Evolutionary conservation across 1,140 invertebrate species (phyloP).

Genomic region (Dysdera silvatica): DNA sequence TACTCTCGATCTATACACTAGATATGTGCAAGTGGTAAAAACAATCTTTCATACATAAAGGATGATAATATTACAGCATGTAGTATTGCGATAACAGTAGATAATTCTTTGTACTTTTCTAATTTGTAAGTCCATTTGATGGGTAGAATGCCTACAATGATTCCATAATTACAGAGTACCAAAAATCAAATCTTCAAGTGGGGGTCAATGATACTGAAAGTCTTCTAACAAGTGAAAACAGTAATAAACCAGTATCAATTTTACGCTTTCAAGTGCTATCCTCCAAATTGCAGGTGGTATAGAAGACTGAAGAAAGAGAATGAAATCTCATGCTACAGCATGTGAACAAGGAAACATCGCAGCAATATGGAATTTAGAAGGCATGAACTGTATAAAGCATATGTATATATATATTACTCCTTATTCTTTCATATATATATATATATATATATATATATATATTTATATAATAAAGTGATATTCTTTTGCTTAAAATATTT

Average conservation of each 20-base stretch:
- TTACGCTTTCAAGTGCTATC: no score
- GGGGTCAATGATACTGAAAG: conserved; percentile 29
- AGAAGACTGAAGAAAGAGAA: no score
- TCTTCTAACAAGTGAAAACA: conserved; percentile 13
- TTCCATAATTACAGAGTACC: conserved; percentile 22
- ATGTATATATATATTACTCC: neutral
- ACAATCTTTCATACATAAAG: conserved; percentile 27
- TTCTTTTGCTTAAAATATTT: conserved; percentile 25
- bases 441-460: conserved; percentile 11
- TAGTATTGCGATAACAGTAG: conserved; percentile 31
- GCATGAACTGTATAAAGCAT: neutral
- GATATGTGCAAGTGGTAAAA: conserved; percentile 31
- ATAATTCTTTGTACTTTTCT: conserved; percentile 30
- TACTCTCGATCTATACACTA: conserved; percentile 28
- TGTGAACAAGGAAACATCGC: no score
- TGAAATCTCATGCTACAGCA: no score
- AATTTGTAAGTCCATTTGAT: conserved; percentile 26
- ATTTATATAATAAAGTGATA: conserved; percentile 18
- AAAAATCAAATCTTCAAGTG: conserved; percentile 27
- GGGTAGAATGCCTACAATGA: conserved; percentile 17
- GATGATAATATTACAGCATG: conserved; percentile 28
- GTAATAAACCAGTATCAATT: no score
- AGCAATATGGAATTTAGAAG: neutral
- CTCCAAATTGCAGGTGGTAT: no score
- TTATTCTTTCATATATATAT: neutral